These are phyloP conservation scores for Coelinius sp. DNA, from an alignment of 2,888 invertebrate species.

Conservation along the genomic window DNA sequence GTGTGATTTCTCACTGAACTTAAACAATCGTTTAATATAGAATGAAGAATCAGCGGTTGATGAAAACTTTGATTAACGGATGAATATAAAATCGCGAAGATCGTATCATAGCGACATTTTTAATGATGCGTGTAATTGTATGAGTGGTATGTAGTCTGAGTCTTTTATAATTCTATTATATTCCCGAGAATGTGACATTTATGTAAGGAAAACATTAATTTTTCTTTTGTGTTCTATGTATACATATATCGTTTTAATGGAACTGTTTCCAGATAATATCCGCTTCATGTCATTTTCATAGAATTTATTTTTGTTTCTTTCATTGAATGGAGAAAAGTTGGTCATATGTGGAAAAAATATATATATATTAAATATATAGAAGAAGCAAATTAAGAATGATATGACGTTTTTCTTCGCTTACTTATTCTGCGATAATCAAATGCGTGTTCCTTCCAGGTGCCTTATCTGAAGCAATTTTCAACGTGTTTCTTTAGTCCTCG, in stretches of 20 bases:
- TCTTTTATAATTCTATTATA: conserved; percentile 63
- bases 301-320: conserved; percentile 37
- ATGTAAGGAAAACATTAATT: conserved; percentile 53
- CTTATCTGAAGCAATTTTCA: no score
- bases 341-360: conserved; percentile 34
- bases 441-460: no score
- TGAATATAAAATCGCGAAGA: conserved; percentile 47
- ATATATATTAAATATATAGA: conserved; percentile 31
- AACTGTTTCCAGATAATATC: conserved; percentile 6
- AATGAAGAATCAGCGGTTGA: neutral
- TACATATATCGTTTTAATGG: conserved; percentile 45
- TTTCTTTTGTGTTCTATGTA: conserved; percentile 46
- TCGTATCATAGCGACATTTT: conserved; percentile 50
- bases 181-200: conserved; percentile 47
- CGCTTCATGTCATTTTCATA: conserved; percentile 35
- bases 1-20: conserved; percentile 57
- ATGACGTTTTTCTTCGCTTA: no score
- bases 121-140: conserved; percentile 52
- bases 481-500: no score
- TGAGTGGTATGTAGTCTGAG: conserved; percentile 52
- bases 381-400: no score
- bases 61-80: conserved; percentile 51
- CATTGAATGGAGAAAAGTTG: conserved; percentile 42
- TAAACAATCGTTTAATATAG: no score
- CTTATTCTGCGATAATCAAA: no score